phyloP scores from a whole-genome alignment of 1,140 invertebrate species.

The Batillaria attramentaria region DNA sequence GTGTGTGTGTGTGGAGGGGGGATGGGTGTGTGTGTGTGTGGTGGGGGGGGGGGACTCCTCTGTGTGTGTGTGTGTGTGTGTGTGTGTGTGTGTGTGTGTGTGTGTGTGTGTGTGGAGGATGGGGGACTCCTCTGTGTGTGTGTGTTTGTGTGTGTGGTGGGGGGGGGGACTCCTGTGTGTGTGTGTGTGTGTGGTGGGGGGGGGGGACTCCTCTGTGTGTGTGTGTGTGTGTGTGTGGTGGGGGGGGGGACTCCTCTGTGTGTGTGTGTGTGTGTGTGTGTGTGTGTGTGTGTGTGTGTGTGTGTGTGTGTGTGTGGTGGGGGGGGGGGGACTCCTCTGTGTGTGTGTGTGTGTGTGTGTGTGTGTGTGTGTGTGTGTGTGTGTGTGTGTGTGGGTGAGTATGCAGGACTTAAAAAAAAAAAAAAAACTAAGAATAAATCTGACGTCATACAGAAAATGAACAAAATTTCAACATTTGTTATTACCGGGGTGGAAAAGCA shows the following conservation, averaged over 20 bases:
- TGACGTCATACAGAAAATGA: too few species aligned
- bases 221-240: background rate
- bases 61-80: background rate
- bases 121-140: background rate
- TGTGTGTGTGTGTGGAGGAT: background rate
- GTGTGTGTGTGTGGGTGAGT: background rate
- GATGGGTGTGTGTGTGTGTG: slow-evolving; percentile 8
- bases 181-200: background rate
- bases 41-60: too few species aligned
- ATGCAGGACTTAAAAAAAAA: background rate
- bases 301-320: background rate
- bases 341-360: background rate
- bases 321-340: background rate
- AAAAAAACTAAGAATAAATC: too few species aligned
- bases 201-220: too few species aligned
- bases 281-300: background rate
- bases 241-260: too few species aligned
- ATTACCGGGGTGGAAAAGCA: too few species aligned
- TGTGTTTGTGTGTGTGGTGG: background rate
- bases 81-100: background rate
- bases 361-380: background rate
- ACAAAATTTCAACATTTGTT: too few species aligned
- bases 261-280: background rate
- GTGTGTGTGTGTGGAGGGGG: slow-evolving; percentile 1
- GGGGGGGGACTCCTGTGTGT: too few species aligned